Evolutionary conservation across 92 coral and sea anemone genomes (phyloP).

Genomic region (Epizoanthus ramosus): DNA sequence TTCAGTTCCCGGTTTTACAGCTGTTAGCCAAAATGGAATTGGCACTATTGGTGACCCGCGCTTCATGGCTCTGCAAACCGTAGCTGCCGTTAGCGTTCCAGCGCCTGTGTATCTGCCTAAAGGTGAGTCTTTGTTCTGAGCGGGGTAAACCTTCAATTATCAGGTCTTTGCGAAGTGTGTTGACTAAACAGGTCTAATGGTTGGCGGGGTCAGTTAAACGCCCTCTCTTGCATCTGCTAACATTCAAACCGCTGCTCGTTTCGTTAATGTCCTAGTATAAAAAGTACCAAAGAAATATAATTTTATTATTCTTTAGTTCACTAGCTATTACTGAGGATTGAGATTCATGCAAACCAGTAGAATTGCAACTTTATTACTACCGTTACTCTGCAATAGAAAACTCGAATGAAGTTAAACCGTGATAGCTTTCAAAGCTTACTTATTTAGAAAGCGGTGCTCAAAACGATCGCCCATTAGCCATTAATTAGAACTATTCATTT

Average conservation of each 20-base stretch:
- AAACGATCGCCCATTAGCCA: neutral
- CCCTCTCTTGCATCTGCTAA: neutral
- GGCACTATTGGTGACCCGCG: constrained; percentile 67
- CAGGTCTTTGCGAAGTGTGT: neutral
- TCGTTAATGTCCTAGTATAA: neutral
- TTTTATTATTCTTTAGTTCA: neutral
- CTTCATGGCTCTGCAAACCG: constrained; percentile 77
- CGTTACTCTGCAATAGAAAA: neutral
- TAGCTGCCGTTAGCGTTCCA: constrained; percentile 72
- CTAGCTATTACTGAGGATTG: neutral
- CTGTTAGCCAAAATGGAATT: constrained; percentile 63
- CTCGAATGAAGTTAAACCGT: neutral
- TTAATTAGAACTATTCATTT: neutral
- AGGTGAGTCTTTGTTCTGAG: constrained; percentile 53
- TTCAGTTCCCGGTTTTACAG: constrained; percentile 68
- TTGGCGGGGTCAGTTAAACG: no score
- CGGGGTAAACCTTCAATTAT: neutral
- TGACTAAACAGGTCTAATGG: neutral
- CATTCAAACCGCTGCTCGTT: neutral
- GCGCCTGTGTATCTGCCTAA: constrained; percentile 83
- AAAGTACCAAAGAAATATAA: neutral
- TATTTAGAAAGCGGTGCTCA: neutral
- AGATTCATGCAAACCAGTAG: neutral
- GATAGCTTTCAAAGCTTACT: neutral
- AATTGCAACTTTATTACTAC: neutral